Evolutionary conservation across 2,797 vertebrate species (phyloP).

Genomic region (Microtus californicus): DNA sequence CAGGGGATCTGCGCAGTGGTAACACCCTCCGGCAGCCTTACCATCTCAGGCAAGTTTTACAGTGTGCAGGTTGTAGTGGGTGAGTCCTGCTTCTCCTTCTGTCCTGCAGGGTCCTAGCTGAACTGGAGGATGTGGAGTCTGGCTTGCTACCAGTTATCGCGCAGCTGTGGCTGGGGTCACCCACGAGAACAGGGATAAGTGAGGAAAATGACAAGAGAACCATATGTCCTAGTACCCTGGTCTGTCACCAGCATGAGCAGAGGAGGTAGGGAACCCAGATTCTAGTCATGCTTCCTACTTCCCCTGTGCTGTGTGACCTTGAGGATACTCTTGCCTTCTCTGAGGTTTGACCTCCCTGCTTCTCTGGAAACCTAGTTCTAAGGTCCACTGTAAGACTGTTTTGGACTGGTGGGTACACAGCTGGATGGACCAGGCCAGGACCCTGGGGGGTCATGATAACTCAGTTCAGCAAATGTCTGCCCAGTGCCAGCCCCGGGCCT

Average conservation of each 20-base stretch:
- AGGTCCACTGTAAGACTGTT: background rate
- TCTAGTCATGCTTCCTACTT: background rate
- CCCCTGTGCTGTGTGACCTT: constrained; percentile 36
- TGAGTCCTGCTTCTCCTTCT: background rate
- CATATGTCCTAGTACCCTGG: background rate
- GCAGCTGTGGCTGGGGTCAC: background rate
- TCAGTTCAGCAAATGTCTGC: background rate
- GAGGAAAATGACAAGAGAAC: background rate
- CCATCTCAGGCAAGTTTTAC: background rate
- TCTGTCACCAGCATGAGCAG: background rate
- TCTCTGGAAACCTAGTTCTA: background rate
- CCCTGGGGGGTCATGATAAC: background rate
- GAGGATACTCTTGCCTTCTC: background rate
- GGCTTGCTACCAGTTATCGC: background rate
- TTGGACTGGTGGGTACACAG: background rate
- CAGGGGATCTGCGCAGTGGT: background rate
- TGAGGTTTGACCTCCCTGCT: background rate
- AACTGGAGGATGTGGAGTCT: constrained; percentile 2
- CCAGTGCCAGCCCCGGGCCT: background rate
- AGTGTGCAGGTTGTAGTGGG: too few relatives aligned
- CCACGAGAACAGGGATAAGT: background rate
- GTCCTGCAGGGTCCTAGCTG: background rate
- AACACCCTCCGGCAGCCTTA: background rate
- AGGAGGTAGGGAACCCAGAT: background rate
- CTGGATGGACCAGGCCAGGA: background rate